These are phyloP conservation scores for Indri indri DNA, from an alignment of 2,113 vertebrate species.

Conservation along the genomic window DNA sequence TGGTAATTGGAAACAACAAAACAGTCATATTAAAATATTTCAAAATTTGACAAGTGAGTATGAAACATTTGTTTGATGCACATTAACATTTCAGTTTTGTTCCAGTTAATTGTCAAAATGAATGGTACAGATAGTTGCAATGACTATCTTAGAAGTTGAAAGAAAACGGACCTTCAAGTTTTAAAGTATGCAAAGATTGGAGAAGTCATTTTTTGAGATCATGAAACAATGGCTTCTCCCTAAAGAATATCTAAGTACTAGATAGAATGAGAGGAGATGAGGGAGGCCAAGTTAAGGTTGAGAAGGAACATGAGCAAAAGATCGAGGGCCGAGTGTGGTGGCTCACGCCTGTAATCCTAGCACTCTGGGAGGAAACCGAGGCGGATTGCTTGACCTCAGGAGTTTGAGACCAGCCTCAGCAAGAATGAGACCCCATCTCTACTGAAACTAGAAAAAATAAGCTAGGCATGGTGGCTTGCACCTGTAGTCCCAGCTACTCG, in stretches of 20 bases:
- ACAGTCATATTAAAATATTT: not conserved
- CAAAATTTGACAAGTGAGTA: not conserved
- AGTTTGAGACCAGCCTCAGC: too few species aligned
- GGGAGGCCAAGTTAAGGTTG: not conserved
- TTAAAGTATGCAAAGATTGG: not conserved
- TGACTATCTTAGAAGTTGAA: not conserved
- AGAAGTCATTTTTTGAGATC: not conserved
- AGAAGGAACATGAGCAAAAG: not conserved
- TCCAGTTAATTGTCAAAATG: not conserved
- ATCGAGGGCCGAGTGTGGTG: not conserved
- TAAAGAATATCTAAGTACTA: not conserved
- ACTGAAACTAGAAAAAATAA: too few species aligned
- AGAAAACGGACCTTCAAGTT: slow-evolving; percentile 8
- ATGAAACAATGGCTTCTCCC: not conserved
- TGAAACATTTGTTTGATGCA: not conserved
- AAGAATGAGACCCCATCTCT: too few species aligned
- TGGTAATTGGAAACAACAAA: not conserved
- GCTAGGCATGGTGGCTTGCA: too few species aligned
- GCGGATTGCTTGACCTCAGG: too few species aligned
- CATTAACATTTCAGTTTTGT: not conserved
- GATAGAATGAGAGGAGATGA: not conserved
- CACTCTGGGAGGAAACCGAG: too few species aligned
- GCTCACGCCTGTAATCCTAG: too few species aligned
- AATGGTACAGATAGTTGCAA: not conserved
- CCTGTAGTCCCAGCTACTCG: too few species aligned